phyloP scores from a whole-genome alignment of 2,113 vertebrate genomes.

The Lethenteron camtschaticum region DNA sequence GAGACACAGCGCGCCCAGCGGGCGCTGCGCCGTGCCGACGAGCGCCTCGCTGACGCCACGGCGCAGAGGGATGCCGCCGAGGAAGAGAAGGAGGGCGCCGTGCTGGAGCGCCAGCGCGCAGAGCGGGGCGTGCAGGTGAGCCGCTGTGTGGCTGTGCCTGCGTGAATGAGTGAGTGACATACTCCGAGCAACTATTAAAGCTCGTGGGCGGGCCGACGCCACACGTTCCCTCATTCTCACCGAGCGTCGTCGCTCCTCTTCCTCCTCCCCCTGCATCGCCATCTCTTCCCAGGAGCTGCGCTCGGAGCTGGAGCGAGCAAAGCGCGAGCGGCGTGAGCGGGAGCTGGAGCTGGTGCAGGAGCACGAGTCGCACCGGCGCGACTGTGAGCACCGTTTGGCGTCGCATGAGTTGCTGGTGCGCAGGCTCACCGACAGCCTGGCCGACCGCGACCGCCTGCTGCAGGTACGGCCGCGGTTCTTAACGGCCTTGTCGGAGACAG shows the following conservation, averaged over 20 bases:
- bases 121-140: not conserved
- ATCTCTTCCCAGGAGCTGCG: conserved; percentile 37
- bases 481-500: too few species aligned
- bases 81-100: not conserved
- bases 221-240: too few species aligned
- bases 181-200: too few species aligned
- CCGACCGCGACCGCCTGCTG: conserved; percentile 39
- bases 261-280: not conserved
- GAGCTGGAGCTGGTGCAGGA: conserved; percentile 30
- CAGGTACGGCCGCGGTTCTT: conserved; percentile 20
- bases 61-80: not conserved
- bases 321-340: conserved; percentile 31
- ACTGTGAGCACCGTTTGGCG: conserved; percentile 12
- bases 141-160: too few species aligned
- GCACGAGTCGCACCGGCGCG: conserved; percentile 23
- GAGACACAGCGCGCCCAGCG: not conserved
- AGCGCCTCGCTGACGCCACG: conserved; percentile 1
- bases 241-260: too few species aligned
- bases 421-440: conserved; percentile 30
- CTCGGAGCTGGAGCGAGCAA: conserved; percentile 32
- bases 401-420: conserved; percentile 30
- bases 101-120: not conserved
- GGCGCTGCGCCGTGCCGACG: not conserved
- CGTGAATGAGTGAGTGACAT: too few species aligned
- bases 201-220: too few species aligned